phyloP scores from a whole-genome alignment of 2,797 vertebrate species.

The Chanos chanos region DNA sequence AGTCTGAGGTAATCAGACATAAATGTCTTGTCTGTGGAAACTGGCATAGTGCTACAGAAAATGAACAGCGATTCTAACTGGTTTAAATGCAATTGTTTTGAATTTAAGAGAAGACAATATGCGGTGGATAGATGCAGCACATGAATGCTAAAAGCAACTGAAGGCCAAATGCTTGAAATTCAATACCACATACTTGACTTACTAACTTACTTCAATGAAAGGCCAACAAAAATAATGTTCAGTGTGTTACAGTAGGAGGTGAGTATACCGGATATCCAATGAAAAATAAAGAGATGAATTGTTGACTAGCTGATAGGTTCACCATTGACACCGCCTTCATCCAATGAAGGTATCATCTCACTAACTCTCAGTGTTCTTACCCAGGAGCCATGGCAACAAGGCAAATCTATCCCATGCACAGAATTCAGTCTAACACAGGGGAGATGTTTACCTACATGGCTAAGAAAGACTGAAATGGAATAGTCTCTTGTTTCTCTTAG shows the following conservation, averaged over 20 bases:
- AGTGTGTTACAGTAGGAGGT: conserved; percentile 1
- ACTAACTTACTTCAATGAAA: background rate
- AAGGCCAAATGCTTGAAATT: background rate
- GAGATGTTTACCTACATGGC: conserved; percentile 6
- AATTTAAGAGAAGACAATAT: no score
- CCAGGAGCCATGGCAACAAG: conserved; percentile 39
- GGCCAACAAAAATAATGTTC: background rate
- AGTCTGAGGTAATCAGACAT: no score
- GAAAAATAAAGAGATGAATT: conserved; percentile 1
- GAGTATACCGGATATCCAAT: background rate
- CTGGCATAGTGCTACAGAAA: no score
- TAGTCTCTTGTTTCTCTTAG: no score
- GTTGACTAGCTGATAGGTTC: background rate
- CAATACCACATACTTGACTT: background rate
- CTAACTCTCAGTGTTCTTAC: conserved; percentile 14
- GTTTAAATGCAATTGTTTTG: no score
- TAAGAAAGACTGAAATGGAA: no score
- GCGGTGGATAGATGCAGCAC: no score
- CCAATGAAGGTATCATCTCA: conserved; percentile 26
- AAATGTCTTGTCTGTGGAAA: no score
- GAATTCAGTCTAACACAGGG: conserved; percentile 12
- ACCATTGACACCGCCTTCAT: background rate
- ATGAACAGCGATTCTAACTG: no score
- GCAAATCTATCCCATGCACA: conserved; percentile 16
- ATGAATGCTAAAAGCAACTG: no score